Evolutionary conservation across 1,140 invertebrate species (phyloP), one percentile per base, ranked within the genome.

Genomic region (Heliconius himera): DNA sequence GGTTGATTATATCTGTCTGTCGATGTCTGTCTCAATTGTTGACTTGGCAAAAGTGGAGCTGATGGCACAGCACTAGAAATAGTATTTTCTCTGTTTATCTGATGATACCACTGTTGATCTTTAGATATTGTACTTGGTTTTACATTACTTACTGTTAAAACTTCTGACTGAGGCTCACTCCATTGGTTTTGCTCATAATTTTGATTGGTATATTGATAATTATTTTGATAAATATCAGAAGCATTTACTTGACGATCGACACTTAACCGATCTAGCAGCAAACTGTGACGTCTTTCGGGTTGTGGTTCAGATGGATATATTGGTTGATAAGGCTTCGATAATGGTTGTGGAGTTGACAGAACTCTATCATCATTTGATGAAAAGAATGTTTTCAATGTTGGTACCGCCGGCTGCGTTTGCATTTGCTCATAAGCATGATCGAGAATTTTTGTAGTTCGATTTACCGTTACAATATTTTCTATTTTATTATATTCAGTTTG

Each of bases 101-200:
- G 88, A 81, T 94, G 90, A 79, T 93, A 94, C 93, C 93, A 94
- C 78, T 93, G 91, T 49, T 90, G 89, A 46, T 94, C 93, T 81
- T 89, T 89, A 33, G 87, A 92, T 70, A 94, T 92, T 36, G 84
- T 84, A 79, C 93, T 94, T 1, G 93, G 93, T 78, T 94, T 94
- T 0, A 94, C 91, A 81, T 94, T 94, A 56, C 90, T 93, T 29
- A 91, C 89, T 72, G 87, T 91, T 11, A 94, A 77, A 70, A 94
- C 86, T 87, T 94, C 93, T 5, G 91, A 88, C 81, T 91, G 90
- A 11, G 93, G 93, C 77, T 93, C 93, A 80, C 88, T 85, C 81
- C 85, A 91, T 79, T 89, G 89, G n/a, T 81, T 87, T 84, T 92
- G 90, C 33, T 93, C 89, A 49, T 83, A 86, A 46, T 49, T 85